These are phyloP conservation scores for Spongilla lacustris DNA, from an alignment of 37 sponge, comb jelly and placozoan genomes.

Conservation along the genomic window DNA sequence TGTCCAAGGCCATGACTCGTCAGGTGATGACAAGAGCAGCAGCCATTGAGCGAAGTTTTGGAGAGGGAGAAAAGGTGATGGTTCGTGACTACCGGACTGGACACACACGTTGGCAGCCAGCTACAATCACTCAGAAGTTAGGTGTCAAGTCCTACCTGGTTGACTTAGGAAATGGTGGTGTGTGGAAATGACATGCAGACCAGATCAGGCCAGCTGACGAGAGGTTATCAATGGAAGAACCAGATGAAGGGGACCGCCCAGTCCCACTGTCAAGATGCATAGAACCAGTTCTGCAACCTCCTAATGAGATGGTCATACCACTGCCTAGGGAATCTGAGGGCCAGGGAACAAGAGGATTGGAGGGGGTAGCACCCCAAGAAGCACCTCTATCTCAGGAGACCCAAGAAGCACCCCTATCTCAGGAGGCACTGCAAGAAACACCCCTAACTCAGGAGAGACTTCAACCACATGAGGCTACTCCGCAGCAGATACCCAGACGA, in stretches of 20 bases:
- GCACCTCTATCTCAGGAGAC: neutral
- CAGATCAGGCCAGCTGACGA: neutral
- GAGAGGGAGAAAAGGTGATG: conserved; percentile 5
- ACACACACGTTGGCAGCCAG: conserved; percentile 6
- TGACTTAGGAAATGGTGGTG: neutral
- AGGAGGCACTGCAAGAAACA: neutral
- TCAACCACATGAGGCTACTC: neutral
- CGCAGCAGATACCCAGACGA: neutral
- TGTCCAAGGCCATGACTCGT: conserved; percentile 6
- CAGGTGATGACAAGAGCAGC: neutral
- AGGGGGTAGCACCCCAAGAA: neutral
- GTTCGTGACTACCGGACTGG: neutral
- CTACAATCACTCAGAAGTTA: neutral
- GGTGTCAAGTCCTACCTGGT: conserved; percentile 7
- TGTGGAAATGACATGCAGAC: conserved; percentile 10
- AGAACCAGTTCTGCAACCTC: conserved; percentile 1
- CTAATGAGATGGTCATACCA: neutral
- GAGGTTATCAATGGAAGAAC: neutral
- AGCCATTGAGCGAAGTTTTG: conserved; percentile 5
- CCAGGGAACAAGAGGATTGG: neutral
- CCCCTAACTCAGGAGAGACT: neutral
- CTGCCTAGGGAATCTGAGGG: neutral
- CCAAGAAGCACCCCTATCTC: neutral
- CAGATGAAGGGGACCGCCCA: neutral
- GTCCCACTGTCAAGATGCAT: neutral